Evolutionary conservation across 1,140 invertebrate species (phyloP).

Genomic region (Habropoda laboriosa): DNA sequence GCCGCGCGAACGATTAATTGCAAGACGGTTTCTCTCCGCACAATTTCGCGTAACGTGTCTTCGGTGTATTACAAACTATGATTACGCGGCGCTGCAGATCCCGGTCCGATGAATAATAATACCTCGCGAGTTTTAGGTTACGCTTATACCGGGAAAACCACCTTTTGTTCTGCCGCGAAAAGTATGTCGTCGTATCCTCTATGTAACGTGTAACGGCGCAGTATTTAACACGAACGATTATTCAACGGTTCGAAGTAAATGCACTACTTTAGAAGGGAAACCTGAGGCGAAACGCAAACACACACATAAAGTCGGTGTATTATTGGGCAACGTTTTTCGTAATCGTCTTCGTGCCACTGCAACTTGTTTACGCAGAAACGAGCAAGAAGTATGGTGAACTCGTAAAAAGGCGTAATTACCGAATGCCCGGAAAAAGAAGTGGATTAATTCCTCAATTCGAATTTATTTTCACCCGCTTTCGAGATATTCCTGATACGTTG

Average conservation of each 20-base stretch:
- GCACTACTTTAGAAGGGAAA: conserved; percentile 1
- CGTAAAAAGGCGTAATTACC: not conserved
- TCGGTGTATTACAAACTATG: not conserved
- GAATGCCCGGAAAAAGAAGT: not conserved
- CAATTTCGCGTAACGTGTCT: not conserved
- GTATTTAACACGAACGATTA: not conserved
- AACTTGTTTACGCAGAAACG: not conserved
- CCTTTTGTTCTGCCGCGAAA: conserved; percentile 21
- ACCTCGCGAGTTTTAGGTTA: not conserved
- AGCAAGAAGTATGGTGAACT: not conserved
- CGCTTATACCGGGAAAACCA: not conserved
- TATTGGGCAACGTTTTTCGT: conserved; percentile 25
- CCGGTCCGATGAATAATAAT: conserved; percentile 15
- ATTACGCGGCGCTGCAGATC: not conserved
- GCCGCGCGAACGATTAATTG: conserved; percentile 3
- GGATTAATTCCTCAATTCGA: not conserved
- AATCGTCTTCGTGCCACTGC: not conserved
- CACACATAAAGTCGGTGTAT: too few relatives aligned
- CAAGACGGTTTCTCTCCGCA: not conserved
- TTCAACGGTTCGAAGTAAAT: not conserved
- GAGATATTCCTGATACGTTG: too few relatives aligned
- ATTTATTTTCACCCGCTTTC: not conserved
- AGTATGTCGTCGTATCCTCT: conserved; percentile 14
- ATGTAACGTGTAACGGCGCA: not conserved
- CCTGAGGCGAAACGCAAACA: not conserved